Evolutionary conservation across 1,140 invertebrate genomes (phyloP), one percentile per base, ranked within the genome.

Genomic region (Trichonephila inaurata): DNA sequence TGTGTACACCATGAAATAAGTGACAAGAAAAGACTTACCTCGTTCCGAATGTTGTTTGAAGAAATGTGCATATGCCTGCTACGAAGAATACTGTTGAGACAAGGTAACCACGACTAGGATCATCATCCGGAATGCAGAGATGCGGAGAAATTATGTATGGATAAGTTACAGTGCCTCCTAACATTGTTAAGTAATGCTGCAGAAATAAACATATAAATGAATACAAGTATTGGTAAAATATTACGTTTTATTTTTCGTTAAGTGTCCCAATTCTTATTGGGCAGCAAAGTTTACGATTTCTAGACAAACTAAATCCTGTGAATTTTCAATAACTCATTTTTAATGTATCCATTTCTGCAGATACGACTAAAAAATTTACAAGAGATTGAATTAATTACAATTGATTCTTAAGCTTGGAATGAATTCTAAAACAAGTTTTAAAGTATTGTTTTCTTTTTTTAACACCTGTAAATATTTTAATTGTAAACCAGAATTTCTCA

Each of bases 71-170:
- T 0, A 99, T 95, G 19, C 98, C 98, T 44, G 98, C 98, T 7
- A 98, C 97, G 95, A 99, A 98, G 90, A 98, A 98, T 96, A 98
- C 98, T 0, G 98, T 98, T 0, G 97, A 98, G 92, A 98, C 98
- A 40, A 99, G 97, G 95, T 98, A 97, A 94, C 97, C 97, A 81
- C 97, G 96, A n/a, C 97, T 97, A 0, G 98, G 97, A 95, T 98
- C 97, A 69, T 97, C 97, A 93, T 97, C 97, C 2, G 96, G 96
- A 97, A 99, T 98, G 95, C 98, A 98, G 2, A 98, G 96, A 0
- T 97, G 97, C 2, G 97, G 97, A 21, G 97, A 97, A 66, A 98
- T 95, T 72, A 99, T 97, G 94, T 98, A 98, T 0, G 98, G 98
- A 93, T 98, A 98, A 1, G 98, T 97, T 0, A 98, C 97, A 58